A percentile compares a stretch with the other conserved stretches of the same genome.
Conservation (phyloP, 1,140 invertebrate species). For the Scaptomyza graminum region DNA sequence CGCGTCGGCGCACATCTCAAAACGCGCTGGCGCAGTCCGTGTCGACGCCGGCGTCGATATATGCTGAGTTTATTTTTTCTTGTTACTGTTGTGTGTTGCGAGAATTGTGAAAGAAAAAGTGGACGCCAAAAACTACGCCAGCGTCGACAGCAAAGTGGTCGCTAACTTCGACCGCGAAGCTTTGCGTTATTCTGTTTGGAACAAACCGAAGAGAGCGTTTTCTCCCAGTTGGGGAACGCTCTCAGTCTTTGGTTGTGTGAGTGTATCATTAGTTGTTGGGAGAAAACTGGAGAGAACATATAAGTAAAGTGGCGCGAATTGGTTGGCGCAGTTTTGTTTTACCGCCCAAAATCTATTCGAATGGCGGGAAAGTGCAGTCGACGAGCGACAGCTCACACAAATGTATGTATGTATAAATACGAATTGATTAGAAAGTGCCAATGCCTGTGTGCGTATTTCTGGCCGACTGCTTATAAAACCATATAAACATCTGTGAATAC, state of each 20-base stretch:
- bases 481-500: neutral
- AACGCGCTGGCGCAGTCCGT: conserved; percentile 26
- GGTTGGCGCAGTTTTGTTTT: conserved; percentile 76
- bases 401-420: conserved; percentile 2
- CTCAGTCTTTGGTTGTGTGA: conserved; percentile 27
- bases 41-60: conserved; percentile 30
- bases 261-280: conserved; percentile 50
- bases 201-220: conserved; percentile 66
- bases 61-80: conserved; percentile 60
- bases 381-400: conserved; percentile 35
- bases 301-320: conserved; percentile 74
- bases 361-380: conserved; percentile 77
- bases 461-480: neutral
- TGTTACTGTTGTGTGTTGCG: conserved; percentile 42
- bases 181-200: conserved; percentile 68
- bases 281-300: conserved; percentile 52
- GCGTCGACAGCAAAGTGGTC: conserved; percentile 14
- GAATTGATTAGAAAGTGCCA: conserved; percentile 62
- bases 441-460: neutral
- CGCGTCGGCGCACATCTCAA: conserved; percentile 46
- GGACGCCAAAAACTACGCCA: conserved; percentile 23
- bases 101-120: conserved; percentile 46
- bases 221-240: conserved; percentile 32
- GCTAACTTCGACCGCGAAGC: conserved; percentile 3
- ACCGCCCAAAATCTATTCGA: conserved; percentile 76